Base-by-base conservation (phyloP, 2,888 invertebrate genomes). In the Scotopteryx bipunctaria region DNA sequence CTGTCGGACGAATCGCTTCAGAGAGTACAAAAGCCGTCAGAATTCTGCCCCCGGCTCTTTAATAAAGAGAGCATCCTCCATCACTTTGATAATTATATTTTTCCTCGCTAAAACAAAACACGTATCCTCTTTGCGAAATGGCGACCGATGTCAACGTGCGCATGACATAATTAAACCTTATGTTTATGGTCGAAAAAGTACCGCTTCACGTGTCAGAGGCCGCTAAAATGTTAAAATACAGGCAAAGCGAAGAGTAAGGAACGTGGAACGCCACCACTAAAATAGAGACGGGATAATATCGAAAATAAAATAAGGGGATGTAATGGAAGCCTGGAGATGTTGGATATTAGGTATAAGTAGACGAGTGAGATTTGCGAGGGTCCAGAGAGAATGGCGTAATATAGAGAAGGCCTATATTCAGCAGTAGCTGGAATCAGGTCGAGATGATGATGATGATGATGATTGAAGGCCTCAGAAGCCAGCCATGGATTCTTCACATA, bases 111-210 rank as follows among this genome's bases (percentile, higher is more conserved):
- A 14, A 36, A 35, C 36, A 40, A 33, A 40, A 44, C 40, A 31
- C 33, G 21, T 45, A 11, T 17, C 23, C 33, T 25, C 19, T 32
- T 25, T 37, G 23, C 23, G 29, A 45, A 40, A 35, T 19, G 36
- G 32, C 23, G 42, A 43, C 42, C 32, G 46, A 31, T 42, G 41
- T 37, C 52, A 41, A 45, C 41, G 42, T 46, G 23, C 32, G 11
- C 19, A 42, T 37, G 37, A 23, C 32, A 19, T 52, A 38, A 47
- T 53, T 47, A 53, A 42, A 47, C 41, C 17, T 40, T 29, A 9
- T 35, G 14, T 23, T 25, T 13, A 32, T 32, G 25, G 37, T 17
- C 23, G 38, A 35, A 51, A 29, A 45, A 35, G 29, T 40, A 41
- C 33, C 16, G 11, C 21, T 31, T 21, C 40, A 43, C 21, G n/a